These are phyloP conservation scores for Nematolebias whitei DNA, from an alignment of 2,113 vertebrate genomes.

Conservation along the genomic window DNA sequence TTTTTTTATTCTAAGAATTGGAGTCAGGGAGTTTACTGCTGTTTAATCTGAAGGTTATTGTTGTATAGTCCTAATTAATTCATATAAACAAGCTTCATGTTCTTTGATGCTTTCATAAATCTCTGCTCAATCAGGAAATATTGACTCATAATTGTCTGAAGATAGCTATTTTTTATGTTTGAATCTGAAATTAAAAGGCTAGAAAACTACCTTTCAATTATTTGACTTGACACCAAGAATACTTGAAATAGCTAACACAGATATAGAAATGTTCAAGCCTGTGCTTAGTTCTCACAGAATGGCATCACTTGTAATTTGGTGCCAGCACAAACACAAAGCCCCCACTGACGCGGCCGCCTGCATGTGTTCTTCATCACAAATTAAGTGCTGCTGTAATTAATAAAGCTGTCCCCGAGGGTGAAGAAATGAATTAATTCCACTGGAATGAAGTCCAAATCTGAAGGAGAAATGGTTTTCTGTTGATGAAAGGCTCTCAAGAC, in stretches of 20 bases:
- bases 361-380: conserved; percentile 63
- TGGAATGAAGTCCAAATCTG: conserved; percentile 61
- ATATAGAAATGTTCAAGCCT: conserved; percentile 8
- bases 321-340: conserved; percentile 18
- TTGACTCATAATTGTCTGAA: not conserved
- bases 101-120: not conserved
- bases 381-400: conserved; percentile 77
- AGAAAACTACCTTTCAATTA: not conserved
- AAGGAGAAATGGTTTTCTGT: conserved; percentile 40
- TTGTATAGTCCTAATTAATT: conserved; percentile 1
- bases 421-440: conserved; percentile 74
- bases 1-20: not conserved
- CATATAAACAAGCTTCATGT: not conserved
- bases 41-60: not conserved
- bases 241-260: conserved; percentile 1
- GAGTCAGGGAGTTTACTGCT: not conserved
- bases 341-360: conserved; percentile 32
- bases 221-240: not conserved
- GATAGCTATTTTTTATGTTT: conserved; percentile 5
- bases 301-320: conserved; percentile 49
- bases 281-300: not conserved
- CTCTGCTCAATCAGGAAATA: conserved; percentile 7
- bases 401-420: conserved; percentile 69
- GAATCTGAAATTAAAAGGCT: not conserved
- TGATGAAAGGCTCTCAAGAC: conserved; percentile 27